Evolutionary conservation across 2,888 invertebrate species (phyloP).

Genomic region (Lordiphosa fenestrarum): DNA sequence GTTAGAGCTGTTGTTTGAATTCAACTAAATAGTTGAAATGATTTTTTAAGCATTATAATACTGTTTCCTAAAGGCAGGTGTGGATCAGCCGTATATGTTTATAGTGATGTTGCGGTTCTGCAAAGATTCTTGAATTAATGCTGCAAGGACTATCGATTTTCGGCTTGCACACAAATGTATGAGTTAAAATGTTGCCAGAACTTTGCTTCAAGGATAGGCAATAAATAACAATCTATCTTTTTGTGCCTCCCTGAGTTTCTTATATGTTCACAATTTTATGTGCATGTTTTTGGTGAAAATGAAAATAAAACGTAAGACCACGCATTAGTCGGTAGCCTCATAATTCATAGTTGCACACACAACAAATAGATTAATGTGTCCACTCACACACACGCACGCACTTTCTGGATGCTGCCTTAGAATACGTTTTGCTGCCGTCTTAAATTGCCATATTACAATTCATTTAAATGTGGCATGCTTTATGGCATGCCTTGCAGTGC

Average conservation of each 20-base stretch:
- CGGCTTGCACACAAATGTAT: background rate
- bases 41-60: too few species aligned
- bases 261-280: conserved; percentile 2
- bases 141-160: too few species aligned
- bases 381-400: conserved; percentile 13
- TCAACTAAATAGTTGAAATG: too few species aligned
- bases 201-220: too few species aligned
- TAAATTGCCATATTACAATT: conserved; percentile 54
- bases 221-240: background rate
- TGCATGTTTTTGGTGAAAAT: background rate
- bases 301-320: conserved; percentile 10
- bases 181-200: background rate
- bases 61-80: too few species aligned
- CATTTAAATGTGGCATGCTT: conserved; percentile 66
- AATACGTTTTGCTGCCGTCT: conserved; percentile 12
- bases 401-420: background rate
- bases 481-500: conserved; percentile 45
- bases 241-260: background rate
- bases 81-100: too few species aligned
- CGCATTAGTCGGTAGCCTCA: conserved; percentile 30
- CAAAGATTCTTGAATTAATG: too few species aligned
- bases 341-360: conserved; percentile 35
- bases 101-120: too few species aligned
- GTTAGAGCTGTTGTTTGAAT: too few species aligned
- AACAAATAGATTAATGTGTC: conserved; percentile 43